Evolutionary conservation across 2,797 vertebrate species (phyloP).

Genomic region (Poecile montanus): DNA sequence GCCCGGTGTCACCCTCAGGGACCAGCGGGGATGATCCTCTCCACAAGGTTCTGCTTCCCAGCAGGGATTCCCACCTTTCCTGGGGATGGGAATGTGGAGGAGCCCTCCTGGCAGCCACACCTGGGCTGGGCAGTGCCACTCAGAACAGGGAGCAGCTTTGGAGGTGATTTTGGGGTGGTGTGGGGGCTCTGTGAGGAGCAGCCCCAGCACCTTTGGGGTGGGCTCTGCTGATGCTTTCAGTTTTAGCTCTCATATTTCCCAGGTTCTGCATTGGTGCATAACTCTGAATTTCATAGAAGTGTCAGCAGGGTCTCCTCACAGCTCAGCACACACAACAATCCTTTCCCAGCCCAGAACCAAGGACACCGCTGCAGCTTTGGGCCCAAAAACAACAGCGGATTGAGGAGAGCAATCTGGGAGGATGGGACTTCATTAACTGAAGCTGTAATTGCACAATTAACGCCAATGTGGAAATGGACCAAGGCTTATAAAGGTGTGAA

Average conservation of each 20-base stretch:
- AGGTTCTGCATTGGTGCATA: fast-evolving
- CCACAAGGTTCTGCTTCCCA: background rate
- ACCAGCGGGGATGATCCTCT: background rate
- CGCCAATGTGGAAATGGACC: background rate
- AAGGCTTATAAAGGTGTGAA: background rate
- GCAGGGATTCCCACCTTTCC: background rate
- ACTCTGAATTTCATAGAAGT: background rate
- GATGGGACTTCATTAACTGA: background rate
- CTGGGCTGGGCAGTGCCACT: background rate
- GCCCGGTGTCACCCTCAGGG: background rate
- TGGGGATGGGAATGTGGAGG: background rate
- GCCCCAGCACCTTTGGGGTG: background rate
- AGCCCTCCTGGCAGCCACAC: background rate
- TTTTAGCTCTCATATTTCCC: background rate
- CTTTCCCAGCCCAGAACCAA: background rate
- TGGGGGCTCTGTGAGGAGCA: background rate
- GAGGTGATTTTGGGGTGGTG: background rate
- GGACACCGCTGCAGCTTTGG: background rate
- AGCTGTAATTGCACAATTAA: background rate
- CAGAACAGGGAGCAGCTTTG: background rate
- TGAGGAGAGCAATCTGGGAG: background rate
- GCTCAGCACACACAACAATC: background rate
- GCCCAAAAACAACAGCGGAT: background rate
- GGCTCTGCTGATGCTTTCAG: background rate
- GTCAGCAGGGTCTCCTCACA: background rate